Base-by-base conservation (phyloP, 2,797 vertebrate species). In the Astyanax mexicanus region DNA sequence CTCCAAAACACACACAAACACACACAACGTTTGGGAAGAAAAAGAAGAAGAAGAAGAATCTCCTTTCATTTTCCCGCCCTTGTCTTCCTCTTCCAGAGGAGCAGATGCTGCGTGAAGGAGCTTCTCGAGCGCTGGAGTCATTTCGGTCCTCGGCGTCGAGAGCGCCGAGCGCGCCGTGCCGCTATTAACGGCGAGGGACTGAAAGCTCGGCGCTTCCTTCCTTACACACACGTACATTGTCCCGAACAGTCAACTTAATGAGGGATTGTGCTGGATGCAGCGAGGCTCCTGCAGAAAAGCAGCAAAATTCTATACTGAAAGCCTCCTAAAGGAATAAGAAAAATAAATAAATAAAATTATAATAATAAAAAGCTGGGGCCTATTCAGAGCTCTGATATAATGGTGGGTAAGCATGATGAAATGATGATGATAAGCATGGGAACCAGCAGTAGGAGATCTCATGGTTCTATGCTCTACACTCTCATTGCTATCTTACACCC, bases 61-160 rank as follows among this genome's bases (percentile, higher is more conserved):
- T 92, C 89, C 88, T 91, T 91, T 93, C 91, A 91, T 90, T 91
- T 92, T 87, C 87, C 87, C 88, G 80, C 84, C 60, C 85, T 80
- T 82, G 80, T 79, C 54, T 79, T 67, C 7, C 57, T 57, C 86
- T 89, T 87, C 86, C 85, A 79, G 82, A 87, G 86, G 88, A 92
- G 90, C 87, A 85, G 79, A 83, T 88, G 87, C 87, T 86, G 90
- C 86, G 84, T 89, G 90, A 90, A 90, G 85, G 86, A 89, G 84
- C 86, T 89, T 84, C 91, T 92, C 85, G 88, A 86, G 89, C 82
- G 86, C 85, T 84, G 81, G 84, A 75, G 79, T 82, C 79, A 69
- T 74, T 86, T 89, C 78, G 60, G 76, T 73, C 58, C 75, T 78
- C 86, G 82, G n/a, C n/a, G n/a, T n/a, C n/a, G n/a, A n/a, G n/a